Evolutionary conservation across 2,113 vertebrate genomes (phyloP).

Genomic region (Plotosus lineatus): DNA sequence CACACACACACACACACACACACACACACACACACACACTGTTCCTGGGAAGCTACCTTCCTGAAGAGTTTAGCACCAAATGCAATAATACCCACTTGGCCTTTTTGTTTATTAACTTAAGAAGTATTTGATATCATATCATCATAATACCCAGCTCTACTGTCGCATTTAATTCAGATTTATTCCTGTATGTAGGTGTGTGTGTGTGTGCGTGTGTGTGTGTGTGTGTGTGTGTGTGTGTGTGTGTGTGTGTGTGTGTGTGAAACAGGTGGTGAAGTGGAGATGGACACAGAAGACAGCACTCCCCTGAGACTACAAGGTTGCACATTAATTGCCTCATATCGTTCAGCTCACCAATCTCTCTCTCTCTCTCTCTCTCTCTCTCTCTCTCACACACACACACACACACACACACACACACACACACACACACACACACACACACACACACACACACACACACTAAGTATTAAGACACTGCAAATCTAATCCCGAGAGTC

Average conservation of each 20-base stretch:
- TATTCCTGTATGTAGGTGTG: neutral
- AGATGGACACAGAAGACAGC: neutral
- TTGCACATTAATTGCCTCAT: conserved; percentile 19
- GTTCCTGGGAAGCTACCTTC: too few species aligned
- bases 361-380: neutral
- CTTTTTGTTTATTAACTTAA: too few species aligned
- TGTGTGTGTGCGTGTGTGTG: conserved; percentile 25
- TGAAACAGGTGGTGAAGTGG: neutral
- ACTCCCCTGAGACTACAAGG: neutral
- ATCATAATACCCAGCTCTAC: neutral
- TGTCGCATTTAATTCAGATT: neutral
- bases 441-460: neutral
- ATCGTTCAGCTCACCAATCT: neutral
- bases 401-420: conserved; percentile 29
- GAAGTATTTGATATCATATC: neutral
- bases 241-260: neutral
- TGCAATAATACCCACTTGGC: too few species aligned
- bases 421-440: conserved; percentile 49
- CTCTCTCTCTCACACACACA: neutral
- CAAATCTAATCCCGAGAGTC: neutral
- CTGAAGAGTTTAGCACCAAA: too few species aligned
- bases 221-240: conserved; percentile 19
- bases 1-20: too few species aligned
- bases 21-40: too few species aligned
- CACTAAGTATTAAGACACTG: conserved; percentile 5